Evolutionary conservation across 2,797 vertebrate genomes (phyloP).

Genomic region (Scolopax bukidnonensis): DNA sequence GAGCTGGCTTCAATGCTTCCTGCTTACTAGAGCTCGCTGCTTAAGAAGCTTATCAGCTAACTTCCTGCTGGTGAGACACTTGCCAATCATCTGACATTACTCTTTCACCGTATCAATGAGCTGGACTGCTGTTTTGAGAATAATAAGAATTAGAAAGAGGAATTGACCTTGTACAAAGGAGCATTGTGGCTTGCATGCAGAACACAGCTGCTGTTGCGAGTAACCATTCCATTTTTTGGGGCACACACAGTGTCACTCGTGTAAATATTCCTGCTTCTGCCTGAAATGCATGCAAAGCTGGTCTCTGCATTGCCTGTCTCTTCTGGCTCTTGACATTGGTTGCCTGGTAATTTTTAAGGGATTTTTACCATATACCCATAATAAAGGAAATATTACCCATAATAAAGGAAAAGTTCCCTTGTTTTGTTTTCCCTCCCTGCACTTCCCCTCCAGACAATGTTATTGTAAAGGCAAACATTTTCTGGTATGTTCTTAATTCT

Average conservation of each 20-base stretch:
- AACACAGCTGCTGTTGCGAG: neutral
- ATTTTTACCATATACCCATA: neutral
- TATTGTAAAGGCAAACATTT: neutral
- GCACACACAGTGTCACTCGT: neutral
- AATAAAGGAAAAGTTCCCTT: neutral
- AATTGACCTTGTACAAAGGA: conserved; percentile 53
- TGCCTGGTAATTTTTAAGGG: neutral
- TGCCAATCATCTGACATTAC: conserved; percentile 60
- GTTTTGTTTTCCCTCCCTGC: neutral
- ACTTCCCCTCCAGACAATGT: neutral
- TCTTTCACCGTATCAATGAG: conserved; percentile 55
- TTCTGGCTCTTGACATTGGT: neutral
- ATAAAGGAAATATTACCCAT: neutral
- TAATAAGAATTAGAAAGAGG: conserved; percentile 50
- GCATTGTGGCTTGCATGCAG: neutral
- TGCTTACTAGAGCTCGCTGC: conserved; percentile 60
- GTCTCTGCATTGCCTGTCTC: neutral
- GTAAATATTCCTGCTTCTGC: neutral
- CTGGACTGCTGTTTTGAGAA: conserved; percentile 42
- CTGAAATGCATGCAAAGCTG: neutral
- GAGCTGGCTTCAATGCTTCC: conserved; percentile 56
- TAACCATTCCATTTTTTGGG: neutral
- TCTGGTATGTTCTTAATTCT: neutral
- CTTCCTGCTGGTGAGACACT: conserved; percentile 60
- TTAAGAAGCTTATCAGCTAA: conserved; percentile 72